A percentile compares a stretch with the other conserved stretches of the same genome.
Evolutionary conservation across 2,888 invertebrate species (phyloP).

Genomic region (Drosophila subquinaria): DNA sequence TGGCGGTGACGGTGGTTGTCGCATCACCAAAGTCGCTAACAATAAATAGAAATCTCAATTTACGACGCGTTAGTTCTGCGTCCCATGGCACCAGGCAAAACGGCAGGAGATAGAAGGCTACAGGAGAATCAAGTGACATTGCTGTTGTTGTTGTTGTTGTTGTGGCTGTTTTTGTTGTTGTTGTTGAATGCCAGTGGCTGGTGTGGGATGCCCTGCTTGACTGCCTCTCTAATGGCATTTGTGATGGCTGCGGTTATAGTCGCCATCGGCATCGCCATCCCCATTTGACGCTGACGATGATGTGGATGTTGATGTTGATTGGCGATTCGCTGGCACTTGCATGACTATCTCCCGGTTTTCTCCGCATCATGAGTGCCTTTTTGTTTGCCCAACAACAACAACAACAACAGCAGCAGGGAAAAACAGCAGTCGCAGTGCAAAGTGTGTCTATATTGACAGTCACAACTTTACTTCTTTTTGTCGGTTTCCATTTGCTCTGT

Average conservation of each 20-base stretch:
- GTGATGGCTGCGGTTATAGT: slow-evolving; percentile 78
- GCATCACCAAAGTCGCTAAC: slow-evolving; percentile 62
- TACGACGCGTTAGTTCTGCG: slow-evolving; percentile 73
- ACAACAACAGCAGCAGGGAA: slow-evolving; percentile 3
- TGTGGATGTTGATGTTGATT: slow-evolving; percentile 79
- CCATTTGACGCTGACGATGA: slow-evolving; percentile 75
- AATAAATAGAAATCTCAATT: slow-evolving; percentile 81
- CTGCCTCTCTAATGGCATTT: slow-evolving; percentile 76
- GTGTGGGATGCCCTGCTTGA: slow-evolving; percentile 22
- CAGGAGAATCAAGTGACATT: background rate
- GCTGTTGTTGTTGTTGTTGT: slow-evolving; percentile 35
- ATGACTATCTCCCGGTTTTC: slow-evolving; percentile 38
- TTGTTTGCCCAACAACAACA: slow-evolving; percentile 38
- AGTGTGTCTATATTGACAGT: slow-evolving; percentile 62
- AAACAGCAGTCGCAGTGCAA: slow-evolving; percentile 39
- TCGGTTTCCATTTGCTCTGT: slow-evolving; percentile 20
- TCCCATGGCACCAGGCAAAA: slow-evolving; percentile 24
- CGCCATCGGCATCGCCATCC: slow-evolving; percentile 48
- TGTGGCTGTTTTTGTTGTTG: slow-evolving; percentile 7
- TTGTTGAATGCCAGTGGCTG: slow-evolving; percentile 15
- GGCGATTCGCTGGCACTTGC: slow-evolving; percentile 72
- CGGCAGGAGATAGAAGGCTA: background rate
- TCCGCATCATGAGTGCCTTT: slow-evolving; percentile 44
- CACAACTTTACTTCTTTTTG: slow-evolving; percentile 46
- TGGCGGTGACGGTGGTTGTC: slow-evolving; percentile 18